Evolutionary conservation across 1,140 invertebrate species (phyloP), one percentile per base, ranked within the genome.

Genomic region (Caenorhabditis brenneri): DNA sequence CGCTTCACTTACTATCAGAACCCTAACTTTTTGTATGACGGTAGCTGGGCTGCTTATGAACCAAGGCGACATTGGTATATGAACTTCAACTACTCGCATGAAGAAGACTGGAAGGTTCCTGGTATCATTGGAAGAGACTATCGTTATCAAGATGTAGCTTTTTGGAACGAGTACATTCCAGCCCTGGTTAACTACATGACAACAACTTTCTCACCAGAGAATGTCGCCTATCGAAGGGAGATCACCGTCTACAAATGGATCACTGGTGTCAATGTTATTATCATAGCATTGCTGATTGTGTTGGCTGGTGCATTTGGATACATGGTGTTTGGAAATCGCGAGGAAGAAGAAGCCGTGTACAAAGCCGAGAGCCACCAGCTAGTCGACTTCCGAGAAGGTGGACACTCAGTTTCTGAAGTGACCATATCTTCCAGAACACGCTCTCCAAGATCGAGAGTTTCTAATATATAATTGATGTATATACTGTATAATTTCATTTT

Each of bases 121-220:
- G 88, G 88, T 16, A 86, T 29, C 24, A 42, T 91, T 4, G 80
- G 58, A 24, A 53, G 88, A 19, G 89, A 90, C 78, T 90, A 90
- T 55, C 85, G 88, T n/a, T 90, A 88, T 80, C 86, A 90, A 58
- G 87, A 89, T 78, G 89, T 90, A 5, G 80, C 86, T 10, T 90
- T 90, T 80, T 90, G 89, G 89, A 88, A 91, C 78, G 85, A 90
- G 79, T 91, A 87, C 79, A 86, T 90, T 22, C 89, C 89, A n/a
- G 29, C 65, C 15, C 58, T 90, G 31, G 89, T 90, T n/a, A 90
- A 89, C 58, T 90, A 91, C 82, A 90, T 90, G 88, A 90, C 89
- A 12, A 89, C 89, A 16, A 90, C 89, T 15, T 90, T 90, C 36
- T 80, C 89, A 22, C 89, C 89, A 24, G 79, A 69, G 36, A 90